Evolutionary conservation across 2,888 invertebrate species (phyloP).

Genomic region (Latrodectus hesperus): DNA sequence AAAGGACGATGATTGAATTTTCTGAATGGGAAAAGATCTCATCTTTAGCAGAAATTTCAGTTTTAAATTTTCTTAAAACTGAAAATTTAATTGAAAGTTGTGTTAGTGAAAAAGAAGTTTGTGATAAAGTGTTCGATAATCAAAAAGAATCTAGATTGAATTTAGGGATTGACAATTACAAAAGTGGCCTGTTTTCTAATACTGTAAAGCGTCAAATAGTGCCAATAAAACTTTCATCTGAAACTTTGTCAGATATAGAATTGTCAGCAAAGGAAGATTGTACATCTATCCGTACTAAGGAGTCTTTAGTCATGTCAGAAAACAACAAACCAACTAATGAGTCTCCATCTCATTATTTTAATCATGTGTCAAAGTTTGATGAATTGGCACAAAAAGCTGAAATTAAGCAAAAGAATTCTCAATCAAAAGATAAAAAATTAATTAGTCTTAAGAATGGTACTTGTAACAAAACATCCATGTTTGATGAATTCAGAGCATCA

Average conservation of each 20-base stretch:
- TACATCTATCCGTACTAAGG: too few relatives aligned
- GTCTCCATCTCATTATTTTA: too few relatives aligned
- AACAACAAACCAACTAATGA: too few relatives aligned
- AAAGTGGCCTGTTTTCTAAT: slow-evolving; percentile 57
- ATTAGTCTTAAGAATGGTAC: slow-evolving; percentile 9
- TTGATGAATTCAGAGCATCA: slow-evolving; percentile 6
- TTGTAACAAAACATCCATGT: background rate
- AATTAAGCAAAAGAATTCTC: too few relatives aligned
- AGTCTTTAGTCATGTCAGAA: too few relatives aligned
- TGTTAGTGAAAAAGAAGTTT: background rate
- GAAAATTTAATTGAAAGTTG: slow-evolving; percentile 15
- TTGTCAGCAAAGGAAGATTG: too few relatives aligned
- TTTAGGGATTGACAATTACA: slow-evolving; percentile 40
- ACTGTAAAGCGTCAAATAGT: slow-evolving; percentile 24
- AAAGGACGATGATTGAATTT: slow-evolving; percentile 78
- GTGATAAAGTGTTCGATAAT: background rate
- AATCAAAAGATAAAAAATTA: background rate
- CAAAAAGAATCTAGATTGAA: slow-evolving; percentile 6
- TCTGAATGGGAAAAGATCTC: slow-evolving; percentile 78
- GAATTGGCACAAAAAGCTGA: too few relatives aligned
- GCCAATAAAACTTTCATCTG: background rate
- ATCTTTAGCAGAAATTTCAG: slow-evolving; percentile 75
- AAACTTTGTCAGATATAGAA: too few relatives aligned
- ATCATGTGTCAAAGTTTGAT: too few relatives aligned
- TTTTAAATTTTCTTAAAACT: slow-evolving; percentile 63